Conservation (phyloP, 2,797 vertebrate species). For the Microctenopoma steveboyesi region DNA sequence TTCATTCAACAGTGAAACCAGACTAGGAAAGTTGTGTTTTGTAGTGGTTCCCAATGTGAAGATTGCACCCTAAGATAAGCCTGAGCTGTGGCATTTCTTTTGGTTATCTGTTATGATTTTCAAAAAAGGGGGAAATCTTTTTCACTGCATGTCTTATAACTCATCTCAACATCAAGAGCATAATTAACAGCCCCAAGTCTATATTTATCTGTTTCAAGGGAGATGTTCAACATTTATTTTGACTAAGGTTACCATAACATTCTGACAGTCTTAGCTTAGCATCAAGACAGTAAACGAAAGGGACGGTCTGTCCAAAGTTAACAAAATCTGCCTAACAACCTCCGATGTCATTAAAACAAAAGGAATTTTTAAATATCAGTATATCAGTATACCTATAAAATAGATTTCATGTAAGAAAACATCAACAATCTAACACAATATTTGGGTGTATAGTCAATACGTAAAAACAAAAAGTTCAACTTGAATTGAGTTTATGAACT, state of each 20-base stretch:
- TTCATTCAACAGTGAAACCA: slow-evolving; percentile 3
- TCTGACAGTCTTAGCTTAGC: slow-evolving; percentile 10
- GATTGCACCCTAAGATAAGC: neutral
- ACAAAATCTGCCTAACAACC: no score
- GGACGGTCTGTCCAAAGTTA: neutral
- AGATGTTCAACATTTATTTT: slow-evolving; percentile 1
- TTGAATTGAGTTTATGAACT: neutral
- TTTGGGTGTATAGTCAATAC: no score
- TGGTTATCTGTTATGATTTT: neutral
- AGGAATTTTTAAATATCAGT: no score
- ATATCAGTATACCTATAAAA: no score
- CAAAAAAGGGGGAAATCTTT: no score
- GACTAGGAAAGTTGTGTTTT: neutral
- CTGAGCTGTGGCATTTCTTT: neutral
- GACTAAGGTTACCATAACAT: neutral
- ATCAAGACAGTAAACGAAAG: neutral
- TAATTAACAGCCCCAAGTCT: no score
- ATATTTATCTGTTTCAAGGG: neutral
- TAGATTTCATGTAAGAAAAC: neutral
- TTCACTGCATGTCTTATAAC: no score
- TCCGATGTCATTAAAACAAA: neutral
- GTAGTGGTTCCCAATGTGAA: neutral
- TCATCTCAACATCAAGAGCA: no score
- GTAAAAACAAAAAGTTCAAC: no score
- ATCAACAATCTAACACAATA: no score